Evolutionary conservation across 2,888 invertebrate genomes (phyloP), one percentile per base, ranked within the genome.

Genomic region (Pyrocoelia pectoralis): DNA sequence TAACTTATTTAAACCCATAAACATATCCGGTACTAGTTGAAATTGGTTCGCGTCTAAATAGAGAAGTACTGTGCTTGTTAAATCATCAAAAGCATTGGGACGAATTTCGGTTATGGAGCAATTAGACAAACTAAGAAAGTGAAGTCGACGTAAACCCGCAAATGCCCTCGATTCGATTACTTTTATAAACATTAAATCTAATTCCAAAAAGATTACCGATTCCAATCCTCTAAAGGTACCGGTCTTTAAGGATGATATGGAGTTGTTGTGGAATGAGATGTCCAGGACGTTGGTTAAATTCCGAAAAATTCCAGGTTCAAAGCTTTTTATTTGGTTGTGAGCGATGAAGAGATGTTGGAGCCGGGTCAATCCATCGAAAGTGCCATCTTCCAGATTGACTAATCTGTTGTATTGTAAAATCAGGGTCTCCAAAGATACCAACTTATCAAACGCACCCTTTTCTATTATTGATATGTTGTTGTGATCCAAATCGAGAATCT

Each of bases 51-150:
- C 48, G 6, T 12, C 8, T 9, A 62, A 12, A 33, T 48, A 6
- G 0, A 62, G 14, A 14, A 10, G 10, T 13, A n/a, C 1, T 9
- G 56, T 18, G 12, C 38, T 8, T 5, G 48, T n/a, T 6, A 62
- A 3, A 4, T 48, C 51, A 1, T 12, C 6, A 48, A 62, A 53
- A 1, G 56, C 52, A 4, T 18, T 17, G 1, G 6, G 17, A 9
- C 52, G n/a, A n/a, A 56, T 48, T 17, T 49, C 52, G 38, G 33
- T 24, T 12, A 62, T 18, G n/a, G n/a, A n/a, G n/a, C n/a, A n/a
- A n/a, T n/a, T n/a, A n/a, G n/a, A n/a, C n/a, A n/a, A n/a, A n/a
- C n/a, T n/a, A n/a, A n/a, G n/a, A n/a, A 24, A 24, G 24, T 24
- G 24, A 2, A n/a, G n/a, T n/a, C n/a, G n/a, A n/a, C 13, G 0